These are phyloP conservation scores for Excalfactoria chinensis DNA, from an alignment of 2,113 vertebrate genomes.

Conservation along the genomic window DNA sequence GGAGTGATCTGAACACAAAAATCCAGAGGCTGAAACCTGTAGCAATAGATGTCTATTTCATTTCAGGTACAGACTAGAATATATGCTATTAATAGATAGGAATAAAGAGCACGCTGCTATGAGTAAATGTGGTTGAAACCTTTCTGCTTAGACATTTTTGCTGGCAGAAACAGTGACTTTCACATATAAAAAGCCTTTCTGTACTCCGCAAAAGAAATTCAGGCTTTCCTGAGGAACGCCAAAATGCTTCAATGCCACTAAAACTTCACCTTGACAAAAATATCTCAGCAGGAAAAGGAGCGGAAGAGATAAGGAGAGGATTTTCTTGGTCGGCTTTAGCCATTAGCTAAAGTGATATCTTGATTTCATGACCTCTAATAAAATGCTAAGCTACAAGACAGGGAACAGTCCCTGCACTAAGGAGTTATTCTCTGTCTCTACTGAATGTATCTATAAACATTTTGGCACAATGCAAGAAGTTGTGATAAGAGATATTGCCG, in stretches of 20 bases:
- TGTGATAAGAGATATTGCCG: constrained; percentile 24
- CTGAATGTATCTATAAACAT: not conserved
- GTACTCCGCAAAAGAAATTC: not conserved
- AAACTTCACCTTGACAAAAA: constrained; percentile 14
- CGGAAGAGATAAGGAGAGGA: constrained; percentile 19
- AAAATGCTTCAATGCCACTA: not conserved
- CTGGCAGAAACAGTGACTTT: not conserved
- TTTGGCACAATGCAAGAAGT: not conserved
- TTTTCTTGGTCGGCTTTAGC: not conserved
- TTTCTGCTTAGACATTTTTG: constrained; percentile 3
- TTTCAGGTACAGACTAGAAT: not conserved
- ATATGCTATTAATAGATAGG: not conserved
- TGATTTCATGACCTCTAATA: constrained; percentile 40
- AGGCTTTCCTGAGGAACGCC: not conserved
- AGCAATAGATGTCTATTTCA: not conserved
- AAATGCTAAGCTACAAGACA: constrained; percentile 2
- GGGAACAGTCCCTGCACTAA: not conserved
- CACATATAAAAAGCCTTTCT: not conserved
- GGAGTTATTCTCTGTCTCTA: not conserved
- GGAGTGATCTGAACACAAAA: not conserved
- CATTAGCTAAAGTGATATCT: not conserved
- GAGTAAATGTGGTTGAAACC: not conserved
- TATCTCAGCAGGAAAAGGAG: not conserved
- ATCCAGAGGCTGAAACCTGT: not conserved
- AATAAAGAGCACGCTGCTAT: not conserved